Percentiles rank a stretch among this genome's conserved stretches.
Conservation (phyloP, 2,888 invertebrate genomes). For the Ceraclea dissimilis region DNA sequence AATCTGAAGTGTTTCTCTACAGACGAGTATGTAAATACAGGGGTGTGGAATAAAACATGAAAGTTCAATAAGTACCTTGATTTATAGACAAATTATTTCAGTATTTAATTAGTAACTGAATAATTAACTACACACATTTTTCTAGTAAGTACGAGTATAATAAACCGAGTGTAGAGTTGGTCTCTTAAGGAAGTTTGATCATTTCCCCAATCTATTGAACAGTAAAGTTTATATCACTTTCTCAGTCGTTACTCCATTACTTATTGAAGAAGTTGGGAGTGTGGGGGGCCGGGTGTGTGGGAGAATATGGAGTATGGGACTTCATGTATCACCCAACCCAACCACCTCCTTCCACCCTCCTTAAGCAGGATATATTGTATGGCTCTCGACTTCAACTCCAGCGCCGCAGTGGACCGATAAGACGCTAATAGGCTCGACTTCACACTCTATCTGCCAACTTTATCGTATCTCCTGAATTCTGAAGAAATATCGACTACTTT, state of each 20-base stretch:
- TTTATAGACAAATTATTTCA: too few species aligned
- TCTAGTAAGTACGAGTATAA: background rate
- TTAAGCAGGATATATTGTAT: slow-evolving; percentile 44
- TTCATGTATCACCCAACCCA: background rate
- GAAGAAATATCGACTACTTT: background rate
- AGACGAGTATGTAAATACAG: too few species aligned
- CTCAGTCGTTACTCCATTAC: slow-evolving; percentile 23
- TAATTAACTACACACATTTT: too few species aligned
- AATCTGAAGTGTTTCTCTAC: too few species aligned
- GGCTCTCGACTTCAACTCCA: slow-evolving; percentile 33
- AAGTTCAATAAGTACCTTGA: too few species aligned
- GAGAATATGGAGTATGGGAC: background rate
- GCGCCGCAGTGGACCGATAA: slow-evolving; percentile 38
- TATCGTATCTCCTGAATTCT: slow-evolving; percentile 12
- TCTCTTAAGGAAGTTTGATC: background rate
- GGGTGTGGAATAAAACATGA: too few species aligned
- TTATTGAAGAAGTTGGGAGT: slow-evolving; percentile 33
- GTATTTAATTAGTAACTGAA: too few species aligned
- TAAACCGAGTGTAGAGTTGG: background rate
- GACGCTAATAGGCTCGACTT: slow-evolving; percentile 53
- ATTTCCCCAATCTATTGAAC: background rate
- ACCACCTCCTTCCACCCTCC: slow-evolving; percentile 27
- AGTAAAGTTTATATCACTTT: background rate
- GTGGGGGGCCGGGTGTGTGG: background rate
- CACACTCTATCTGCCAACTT: slow-evolving; percentile 44